These are phyloP conservation scores for Propsilocerus akamusi DNA, from an alignment of 1,140 invertebrate genomes.

Conservation along the genomic window DNA sequence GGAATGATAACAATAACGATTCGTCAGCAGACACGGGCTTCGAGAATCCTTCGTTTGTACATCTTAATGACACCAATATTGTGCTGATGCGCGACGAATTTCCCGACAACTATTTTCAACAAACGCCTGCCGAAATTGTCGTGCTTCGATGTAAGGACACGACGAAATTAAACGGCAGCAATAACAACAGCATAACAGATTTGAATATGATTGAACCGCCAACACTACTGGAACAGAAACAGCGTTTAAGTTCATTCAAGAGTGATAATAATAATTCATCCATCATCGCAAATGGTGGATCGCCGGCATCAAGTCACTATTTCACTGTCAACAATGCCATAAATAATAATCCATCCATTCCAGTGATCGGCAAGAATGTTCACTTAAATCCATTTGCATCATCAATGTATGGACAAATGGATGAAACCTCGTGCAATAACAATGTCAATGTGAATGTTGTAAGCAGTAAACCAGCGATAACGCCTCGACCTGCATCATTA, in stretches of 20 bases:
- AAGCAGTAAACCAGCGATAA: constrained; percentile 17
- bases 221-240: neutral
- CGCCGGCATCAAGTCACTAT: neutral
- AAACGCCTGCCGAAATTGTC: constrained; percentile 21
- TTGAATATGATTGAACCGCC: constrained; percentile 2
- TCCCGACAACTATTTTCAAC: constrained; percentile 14
- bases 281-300: neutral
- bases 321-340: neutral
- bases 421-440: neutral
- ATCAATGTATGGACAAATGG: neutral
- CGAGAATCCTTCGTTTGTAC: constrained; percentile 9
- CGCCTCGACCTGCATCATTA: constrained; percentile 21
- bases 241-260: constrained; percentile 7
- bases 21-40: neutral
- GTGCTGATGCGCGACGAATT: neutral
- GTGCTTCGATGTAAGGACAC: constrained; percentile 19
- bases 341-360: neutral
- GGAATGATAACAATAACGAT: constrained; percentile 3
- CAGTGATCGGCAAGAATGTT: neutral
- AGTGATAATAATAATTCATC: neutral
- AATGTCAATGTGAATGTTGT: constrained; percentile 3
- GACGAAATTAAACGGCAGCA: constrained; percentile 10
- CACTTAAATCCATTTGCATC: neutral
- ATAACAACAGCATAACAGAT: constrained; percentile 12
- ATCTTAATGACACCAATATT: constrained; percentile 6